Evolutionary conservation across 1,140 invertebrate species (phyloP).

Genomic region (Drosophila subpulchrella): DNA sequence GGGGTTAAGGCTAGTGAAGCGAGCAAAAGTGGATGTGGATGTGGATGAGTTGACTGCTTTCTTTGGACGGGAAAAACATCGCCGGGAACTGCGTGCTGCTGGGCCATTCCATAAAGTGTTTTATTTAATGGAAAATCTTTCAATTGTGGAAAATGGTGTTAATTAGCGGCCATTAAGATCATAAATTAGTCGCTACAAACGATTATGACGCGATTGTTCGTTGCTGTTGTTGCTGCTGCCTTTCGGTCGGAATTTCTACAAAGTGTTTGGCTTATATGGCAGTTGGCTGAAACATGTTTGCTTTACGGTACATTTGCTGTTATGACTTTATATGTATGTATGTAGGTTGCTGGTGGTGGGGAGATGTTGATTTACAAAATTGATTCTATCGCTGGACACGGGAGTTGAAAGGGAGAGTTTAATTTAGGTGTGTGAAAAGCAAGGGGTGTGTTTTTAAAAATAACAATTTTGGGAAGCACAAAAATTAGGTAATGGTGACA

Average conservation of each 20-base stretch:
- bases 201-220: slow-evolving; percentile 79
- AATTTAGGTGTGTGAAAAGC: slow-evolving; percentile 4
- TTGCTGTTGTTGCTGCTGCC: slow-evolving; percentile 11
- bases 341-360: neutral
- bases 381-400: slow-evolving; percentile 42
- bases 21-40: slow-evolving; percentile 38
- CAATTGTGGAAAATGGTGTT: slow-evolving; percentile 83
- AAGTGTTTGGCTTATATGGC: slow-evolving; percentile 65
- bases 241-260: slow-evolving; percentile 59
- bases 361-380: slow-evolving; percentile 69
- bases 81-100: slow-evolving; percentile 62
- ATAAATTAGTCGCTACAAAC: slow-evolving; percentile 83
- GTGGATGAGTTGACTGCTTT: slow-evolving; percentile 62
- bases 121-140: slow-evolving; percentile 84
- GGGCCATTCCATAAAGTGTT: slow-evolving; percentile 82
- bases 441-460: neutral
- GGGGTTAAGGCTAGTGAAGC: slow-evolving; percentile 56
- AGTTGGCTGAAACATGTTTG: slow-evolving; percentile 69
- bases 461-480: neutral
- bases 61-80: slow-evolving; percentile 19
- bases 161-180: slow-evolving; percentile 82
- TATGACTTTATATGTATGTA: slow-evolving; percentile 63
- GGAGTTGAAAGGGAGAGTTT: slow-evolving; percentile 47
- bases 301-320: slow-evolving; percentile 81
- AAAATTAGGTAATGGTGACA: neutral